Base-by-base conservation (phyloP, 2,113 vertebrate species). In the Corythornis madagascariensis region DNA sequence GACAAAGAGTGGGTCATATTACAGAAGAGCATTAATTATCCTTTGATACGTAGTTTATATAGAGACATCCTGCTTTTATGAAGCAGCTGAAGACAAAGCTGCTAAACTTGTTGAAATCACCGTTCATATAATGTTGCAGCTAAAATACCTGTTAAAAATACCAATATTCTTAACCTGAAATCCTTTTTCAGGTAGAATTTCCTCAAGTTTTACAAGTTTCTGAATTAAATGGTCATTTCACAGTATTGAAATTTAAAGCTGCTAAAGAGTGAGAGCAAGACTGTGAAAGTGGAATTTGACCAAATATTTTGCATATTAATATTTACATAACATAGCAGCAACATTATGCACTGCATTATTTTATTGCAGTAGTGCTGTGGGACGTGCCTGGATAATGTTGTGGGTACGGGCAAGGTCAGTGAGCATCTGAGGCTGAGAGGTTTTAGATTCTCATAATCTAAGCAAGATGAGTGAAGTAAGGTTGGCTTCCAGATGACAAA, bases 41-140 rank as follows among this genome's bases (percentile, higher is more conserved):
- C 26, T 78, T 82, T 79, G 21, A 29, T 67, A n/a, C 3, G 2
- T 85, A 60, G 60, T 67, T 89, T 79, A 48, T 55, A 35, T 60
- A 18, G 19, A 92, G 14, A 60, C 21, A 52, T 85, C 13, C 6
- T 7, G 29, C 57, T 87, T 84, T 82, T 43, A 31, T 57, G 45
- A 89, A 91, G 43, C 40, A 79, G 3, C 40, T 91, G 11, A 70
- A 74, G 53, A 29, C 42, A 42, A 53, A 85, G 40, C 31, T 81
- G 33, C 31, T 64, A 74, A 87, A 87, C 28, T 22, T 6, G 2
- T 52, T 82, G 45, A 38, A 85, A 47, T 65, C 14, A 21, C 63
- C 0, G 0, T 60, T 35, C 31, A 56, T n/a, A 40, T 56, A 6
- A 2, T 10, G 17, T 64, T 79, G 48, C n/a, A 16, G 61, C 61